A percentile compares a stretch with the other conserved stretches of the same genome.
phyloP scores from a whole-genome alignment of 2,113 vertebrate species.

The Oryzias celebensis region DNA sequence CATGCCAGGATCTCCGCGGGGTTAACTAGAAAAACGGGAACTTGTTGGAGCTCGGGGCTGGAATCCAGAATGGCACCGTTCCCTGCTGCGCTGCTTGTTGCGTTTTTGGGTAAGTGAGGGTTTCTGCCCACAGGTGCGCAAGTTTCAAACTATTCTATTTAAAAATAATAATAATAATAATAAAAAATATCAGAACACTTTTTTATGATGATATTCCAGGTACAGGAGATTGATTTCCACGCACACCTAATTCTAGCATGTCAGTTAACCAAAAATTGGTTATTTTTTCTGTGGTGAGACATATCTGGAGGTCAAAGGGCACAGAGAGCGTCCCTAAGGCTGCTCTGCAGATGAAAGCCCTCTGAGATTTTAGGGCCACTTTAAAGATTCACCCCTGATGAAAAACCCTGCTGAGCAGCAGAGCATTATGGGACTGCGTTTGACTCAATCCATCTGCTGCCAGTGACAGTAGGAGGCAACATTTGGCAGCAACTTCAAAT shows the following conservation, averaged over 20 bases:
- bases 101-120: slow-evolving; percentile 54
- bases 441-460: slow-evolving; percentile 69
- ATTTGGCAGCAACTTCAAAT: slow-evolving; percentile 65
- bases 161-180: no score
- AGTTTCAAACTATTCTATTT: neutral
- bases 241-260: no score
- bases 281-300: slow-evolving; percentile 16
- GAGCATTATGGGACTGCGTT: slow-evolving; percentile 58
- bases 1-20: slow-evolving; percentile 36
- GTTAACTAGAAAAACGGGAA: slow-evolving; percentile 37
- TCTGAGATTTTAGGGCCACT: slow-evolving; percentile 54
- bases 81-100: slow-evolving; percentile 36
- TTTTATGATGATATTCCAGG: no score
- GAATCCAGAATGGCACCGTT: slow-evolving; percentile 44
- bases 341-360: slow-evolving; percentile 60
- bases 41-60: no score
- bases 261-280: neutral
- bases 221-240: no score
- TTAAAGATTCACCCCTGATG: slow-evolving; percentile 53
- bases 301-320: slow-evolving; percentile 25
- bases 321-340: slow-evolving; percentile 44
- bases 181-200: no score
- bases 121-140: neutral
- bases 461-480: slow-evolving; percentile 58
- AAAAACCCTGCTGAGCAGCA: slow-evolving; percentile 53